phyloP scores from a whole-genome alignment of 53 echinoderm and acorn worm genomes.

The Paracentrotus lividus region DNA sequence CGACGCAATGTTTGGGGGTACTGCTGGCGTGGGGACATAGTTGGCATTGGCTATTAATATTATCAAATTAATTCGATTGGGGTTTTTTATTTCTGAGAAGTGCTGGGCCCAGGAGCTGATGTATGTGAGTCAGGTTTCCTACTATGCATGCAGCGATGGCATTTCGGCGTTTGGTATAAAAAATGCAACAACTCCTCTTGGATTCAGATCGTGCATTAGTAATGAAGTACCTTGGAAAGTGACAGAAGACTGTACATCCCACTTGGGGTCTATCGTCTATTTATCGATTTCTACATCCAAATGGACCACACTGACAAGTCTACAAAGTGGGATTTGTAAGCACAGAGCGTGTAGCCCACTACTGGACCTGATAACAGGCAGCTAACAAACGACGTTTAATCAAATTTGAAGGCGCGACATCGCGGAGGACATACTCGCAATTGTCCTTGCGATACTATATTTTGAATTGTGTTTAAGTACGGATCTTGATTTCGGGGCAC shows the following conservation, averaged over 20 bases:
- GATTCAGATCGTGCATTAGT: conserved; percentile 31
- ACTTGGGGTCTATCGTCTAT: not conserved
- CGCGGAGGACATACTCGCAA: conserved; percentile 32
- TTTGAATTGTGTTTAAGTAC: not conserved
- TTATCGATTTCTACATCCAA: conserved; percentile 61
- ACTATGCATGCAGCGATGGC: not conserved
- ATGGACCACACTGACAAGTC: conserved; percentile 42
- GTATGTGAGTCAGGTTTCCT: not conserved
- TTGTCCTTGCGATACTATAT: not conserved
- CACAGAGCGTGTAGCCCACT: not conserved
- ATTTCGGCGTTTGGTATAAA: conserved; percentile 28
- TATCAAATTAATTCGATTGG: conserved; percentile 10
- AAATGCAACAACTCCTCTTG: not conserved
- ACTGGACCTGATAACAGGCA: conserved; percentile 6
- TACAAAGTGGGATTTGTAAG: conserved; percentile 35
- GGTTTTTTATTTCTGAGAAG: conserved; percentile 21
- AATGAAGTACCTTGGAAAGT: conserved; percentile 47
- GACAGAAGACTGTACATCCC: conserved; percentile 27
- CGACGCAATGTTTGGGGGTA: not conserved
- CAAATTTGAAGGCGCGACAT: conserved; percentile 58
- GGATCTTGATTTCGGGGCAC: not conserved
- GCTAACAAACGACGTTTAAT: conserved; percentile 46
- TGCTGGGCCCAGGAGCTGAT: not conserved
- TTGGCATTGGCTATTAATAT: not conserved
- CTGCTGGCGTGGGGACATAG: not conserved